These are phyloP conservation scores for Troglohyphantes excavatus DNA, from an alignment of 2,888 invertebrate species.

Conservation along the genomic window DNA sequence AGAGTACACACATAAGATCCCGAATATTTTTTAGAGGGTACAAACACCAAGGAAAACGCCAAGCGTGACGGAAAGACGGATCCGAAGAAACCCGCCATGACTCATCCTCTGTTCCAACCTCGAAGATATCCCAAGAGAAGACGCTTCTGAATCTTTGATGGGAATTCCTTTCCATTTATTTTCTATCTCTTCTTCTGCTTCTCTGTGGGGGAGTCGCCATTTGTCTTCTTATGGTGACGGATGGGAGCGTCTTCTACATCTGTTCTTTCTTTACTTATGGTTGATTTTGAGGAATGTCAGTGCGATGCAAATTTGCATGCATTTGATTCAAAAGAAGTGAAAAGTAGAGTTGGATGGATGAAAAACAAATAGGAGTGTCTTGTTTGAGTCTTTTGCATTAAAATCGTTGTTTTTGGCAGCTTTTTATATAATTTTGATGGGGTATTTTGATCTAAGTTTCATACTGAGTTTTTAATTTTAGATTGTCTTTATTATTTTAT, in stretches of 20 bases:
- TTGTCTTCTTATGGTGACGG: slow-evolving; percentile 15
- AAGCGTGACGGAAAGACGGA: not conserved
- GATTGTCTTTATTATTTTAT: too few relatives aligned
- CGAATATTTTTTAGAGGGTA: too few relatives aligned
- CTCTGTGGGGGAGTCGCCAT: slow-evolving; percentile 5
- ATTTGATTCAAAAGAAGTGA: not conserved
- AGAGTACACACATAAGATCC: too few relatives aligned
- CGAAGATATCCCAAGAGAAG: slow-evolving; percentile 3
- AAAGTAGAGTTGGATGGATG: not conserved
- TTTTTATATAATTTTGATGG: too few relatives aligned
- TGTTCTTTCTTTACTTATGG: too few relatives aligned
- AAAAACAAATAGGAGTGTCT: too few relatives aligned
- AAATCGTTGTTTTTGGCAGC: too few relatives aligned
- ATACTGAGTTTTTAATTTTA: too few relatives aligned
- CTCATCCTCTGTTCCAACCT: slow-evolving; percentile 20
- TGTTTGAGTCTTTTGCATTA: too few relatives aligned
- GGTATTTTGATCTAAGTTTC: too few relatives aligned
- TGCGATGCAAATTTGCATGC: not conserved
- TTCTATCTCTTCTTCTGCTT: not conserved
- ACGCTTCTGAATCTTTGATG: slow-evolving; percentile 14
- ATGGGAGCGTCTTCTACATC: not conserved
- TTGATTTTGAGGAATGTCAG: not conserved
- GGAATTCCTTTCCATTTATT: not conserved
- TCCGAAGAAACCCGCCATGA: not conserved
- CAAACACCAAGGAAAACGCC: too few relatives aligned